A percentile compares a stretch with the other conserved stretches of the same genome.
These are phyloP conservation scores for Holocentrus rufus DNA, from an alignment of 2,797 vertebrate genomes.

Conservation along the genomic window DNA sequence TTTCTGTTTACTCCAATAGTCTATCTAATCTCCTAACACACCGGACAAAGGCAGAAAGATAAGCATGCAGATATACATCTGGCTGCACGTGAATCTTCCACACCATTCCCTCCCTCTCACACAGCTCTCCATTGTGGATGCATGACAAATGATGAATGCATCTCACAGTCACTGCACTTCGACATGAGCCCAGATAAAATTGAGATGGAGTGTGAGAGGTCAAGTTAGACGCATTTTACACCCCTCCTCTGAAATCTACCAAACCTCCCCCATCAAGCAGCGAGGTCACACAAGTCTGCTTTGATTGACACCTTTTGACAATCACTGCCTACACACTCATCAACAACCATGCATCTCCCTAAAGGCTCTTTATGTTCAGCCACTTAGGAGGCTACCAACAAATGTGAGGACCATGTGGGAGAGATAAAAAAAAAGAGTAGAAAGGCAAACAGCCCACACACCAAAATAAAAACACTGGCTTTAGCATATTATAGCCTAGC, in stretches of 20 bases:
- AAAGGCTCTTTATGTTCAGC: slow-evolving; percentile 53
- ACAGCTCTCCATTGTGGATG: neutral
- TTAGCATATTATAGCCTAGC: neutral
- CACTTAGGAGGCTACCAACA: slow-evolving; percentile 47
- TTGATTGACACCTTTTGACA: slow-evolving; percentile 69
- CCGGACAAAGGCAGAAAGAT: slow-evolving; percentile 48
- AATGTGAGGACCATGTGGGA: slow-evolving; percentile 42
- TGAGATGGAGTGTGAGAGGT: slow-evolving; percentile 66
- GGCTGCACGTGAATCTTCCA: slow-evolving; percentile 39
- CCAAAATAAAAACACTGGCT: neutral
- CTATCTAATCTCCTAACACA: slow-evolving; percentile 50
- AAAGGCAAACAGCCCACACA: slow-evolving; percentile 32
- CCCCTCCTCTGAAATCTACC: slow-evolving; percentile 65
- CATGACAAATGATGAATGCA: slow-evolving; percentile 62
- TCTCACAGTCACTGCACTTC: slow-evolving; percentile 55
- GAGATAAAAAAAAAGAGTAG: slow-evolving; percentile 4
- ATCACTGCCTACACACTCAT: slow-evolving; percentile 57
- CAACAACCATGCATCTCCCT: slow-evolving; percentile 55
- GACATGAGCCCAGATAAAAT: slow-evolving; percentile 58
- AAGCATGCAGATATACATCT: slow-evolving; percentile 46
- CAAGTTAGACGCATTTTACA: slow-evolving; percentile 61
- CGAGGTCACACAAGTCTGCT: slow-evolving; percentile 54
- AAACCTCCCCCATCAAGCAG: slow-evolving; percentile 13
- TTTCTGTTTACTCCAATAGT: slow-evolving; percentile 43
- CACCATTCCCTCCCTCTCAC: slow-evolving; percentile 25